phyloP scores from a whole-genome alignment of 92 coral and sea anemone species.

The Desmophyllum pertusum region DNA sequence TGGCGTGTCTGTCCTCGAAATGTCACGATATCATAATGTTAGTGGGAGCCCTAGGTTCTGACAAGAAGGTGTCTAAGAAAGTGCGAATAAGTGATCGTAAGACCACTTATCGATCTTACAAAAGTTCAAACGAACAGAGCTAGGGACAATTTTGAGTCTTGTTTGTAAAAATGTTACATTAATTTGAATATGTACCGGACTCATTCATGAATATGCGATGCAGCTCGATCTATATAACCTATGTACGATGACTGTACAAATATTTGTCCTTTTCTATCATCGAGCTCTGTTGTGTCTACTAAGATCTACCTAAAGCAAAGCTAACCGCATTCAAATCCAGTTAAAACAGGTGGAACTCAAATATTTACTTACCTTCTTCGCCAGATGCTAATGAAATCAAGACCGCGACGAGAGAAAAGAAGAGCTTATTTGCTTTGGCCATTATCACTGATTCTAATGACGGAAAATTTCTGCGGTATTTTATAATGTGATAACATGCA shows the following conservation, averaged over 20 bases:
- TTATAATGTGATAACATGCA: not conserved
- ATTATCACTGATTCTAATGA: not conserved
- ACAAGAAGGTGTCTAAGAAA: not conserved
- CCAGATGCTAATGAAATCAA: constrained; percentile 15
- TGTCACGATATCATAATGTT: not conserved
- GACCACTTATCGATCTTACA: not conserved
- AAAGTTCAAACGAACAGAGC: not conserved
- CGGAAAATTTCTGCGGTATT: not conserved
- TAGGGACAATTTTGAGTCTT: not conserved
- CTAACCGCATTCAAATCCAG: constrained; percentile 3
- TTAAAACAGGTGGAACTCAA: not conserved
- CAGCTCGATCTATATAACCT: not conserved
- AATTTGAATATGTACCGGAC: not conserved
- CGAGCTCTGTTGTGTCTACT: not conserved
- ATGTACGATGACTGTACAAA: not conserved
- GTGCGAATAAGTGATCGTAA: not conserved
- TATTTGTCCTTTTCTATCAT: constrained; percentile 1
- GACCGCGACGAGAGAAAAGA: not conserved
- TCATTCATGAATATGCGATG: not conserved
- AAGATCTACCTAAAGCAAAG: not conserved
- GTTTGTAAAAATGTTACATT: not conserved
- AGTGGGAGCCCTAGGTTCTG: not conserved
- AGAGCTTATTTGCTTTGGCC: not conserved
- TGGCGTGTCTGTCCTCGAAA: not conserved
- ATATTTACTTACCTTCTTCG: constrained; percentile 31